Evolutionary conservation across 2,888 invertebrate species (phyloP), one percentile per base, ranked within the genome.

Genomic region (Limulus polyphemus): DNA sequence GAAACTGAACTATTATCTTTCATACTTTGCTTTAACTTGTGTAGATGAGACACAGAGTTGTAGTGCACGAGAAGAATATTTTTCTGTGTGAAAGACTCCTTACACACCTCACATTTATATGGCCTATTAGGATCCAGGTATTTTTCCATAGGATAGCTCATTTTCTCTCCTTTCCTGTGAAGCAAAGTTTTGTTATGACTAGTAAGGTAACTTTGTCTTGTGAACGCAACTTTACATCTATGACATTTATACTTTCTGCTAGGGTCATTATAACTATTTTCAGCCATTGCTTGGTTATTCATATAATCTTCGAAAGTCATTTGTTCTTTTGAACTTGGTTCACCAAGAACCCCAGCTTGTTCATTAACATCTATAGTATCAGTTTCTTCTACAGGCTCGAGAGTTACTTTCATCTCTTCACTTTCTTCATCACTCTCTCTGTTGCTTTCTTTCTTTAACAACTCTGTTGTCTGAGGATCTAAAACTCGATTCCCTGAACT

Each of bases 31-130:
- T 94, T 95, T 70, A 92, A 78, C 79, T 92, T 92, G 79, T 95
- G 93, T 75, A 95, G 82, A 80, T 97, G 95, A 74, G 91, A 91
- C 55, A 94, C 93, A 70, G 92, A 92, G 77, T 94, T 94, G 77
- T 90, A 92, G 79, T 97, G 95, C 65, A 93, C 93, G 56, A 93
- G 81, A 61, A 95, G 82, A 71, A 94, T 93, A 76, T 92, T 93
- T 78, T 93, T 93, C 79, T 95, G 93, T 59, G 91, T 90, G 77
- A 95, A 97, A 60, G 90, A 91, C 76, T 95, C 95, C 77, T 91
- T 90, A 77, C 95, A 97, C 52, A 93, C 88, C 72, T 95, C 93
- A 77, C 97, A 97, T 78, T 94, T 94, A 77, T 88, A 93, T 11
- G 94, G 94, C 71, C 93, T 81, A 76, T 90, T 92, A 1, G 94